Evolutionary conservation across 2,888 invertebrate species (phyloP), one percentile per base, ranked within the genome.

Genomic region (Acheta domesticus): DNA sequence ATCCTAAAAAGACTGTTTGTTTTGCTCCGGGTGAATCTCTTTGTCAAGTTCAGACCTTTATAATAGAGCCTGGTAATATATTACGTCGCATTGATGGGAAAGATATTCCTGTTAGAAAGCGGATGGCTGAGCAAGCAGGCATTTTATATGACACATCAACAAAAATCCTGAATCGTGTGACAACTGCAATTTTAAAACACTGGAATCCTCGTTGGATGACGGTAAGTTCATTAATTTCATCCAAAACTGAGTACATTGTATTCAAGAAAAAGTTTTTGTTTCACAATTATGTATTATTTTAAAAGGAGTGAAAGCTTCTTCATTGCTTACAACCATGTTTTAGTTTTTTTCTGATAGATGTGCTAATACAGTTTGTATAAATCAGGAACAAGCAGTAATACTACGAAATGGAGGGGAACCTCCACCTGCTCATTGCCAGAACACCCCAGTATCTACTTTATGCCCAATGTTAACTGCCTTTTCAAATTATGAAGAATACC

Each of bases 401-500:
- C 8, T 36, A 36, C 36, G 36, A 4, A 36, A 62, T 62, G 62
- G 62, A 62, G 62, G n/a, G 1, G n/a, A 19, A 19, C 62, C 62
- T 4, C 62, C 62, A 19, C 62, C 62, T 19, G 14, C 16, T 62
- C n/a, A 62, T 62, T 14, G 62, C n/a, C n/a, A 14, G 16, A 62
- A 62, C n/a, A 62, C 14, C 14, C 14, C 62, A 19, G 62, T 62
- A n/a, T 19, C 62, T 14, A 19, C 62, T 8, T 62, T 92, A 2
- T 84, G 88, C 83, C 88, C 89, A 8, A 89, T 92, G 83, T 87
- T 90, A 20, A 83, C 84, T 23, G 86, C 86, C 23, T 93, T 92
- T 84, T 84, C 84, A 4, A 89, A 87, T 77, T 91, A 90, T 83
- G 86, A 87, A 14, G 90, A 92, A 81, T 94, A 94, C 86, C 88